Evolutionary conservation across 37 sponge, comb jelly and placozoan species (phyloP), one percentile per base, ranked within the genome.

Genomic region (Hormiphora californensis): DNA sequence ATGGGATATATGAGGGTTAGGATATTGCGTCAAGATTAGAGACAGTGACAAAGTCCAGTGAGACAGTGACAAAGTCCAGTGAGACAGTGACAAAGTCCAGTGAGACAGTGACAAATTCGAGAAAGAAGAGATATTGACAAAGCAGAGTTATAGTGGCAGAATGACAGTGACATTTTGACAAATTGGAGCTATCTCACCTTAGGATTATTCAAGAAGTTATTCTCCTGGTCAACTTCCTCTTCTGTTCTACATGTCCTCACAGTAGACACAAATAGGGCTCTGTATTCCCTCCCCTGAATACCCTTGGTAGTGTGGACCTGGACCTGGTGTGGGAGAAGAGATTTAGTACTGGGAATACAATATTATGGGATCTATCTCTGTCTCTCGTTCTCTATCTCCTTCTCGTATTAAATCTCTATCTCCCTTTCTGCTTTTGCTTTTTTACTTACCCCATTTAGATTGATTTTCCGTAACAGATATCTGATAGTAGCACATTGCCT

Each of bases 281-380:
- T 41, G 78, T 68, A 94, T 62, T 91, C 95, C 54, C 65, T 78
- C 0, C 95, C 95, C 53, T 94, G 95, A 0, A 94, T 91, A 36
- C 89, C 88, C 41, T 90, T 88, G 0, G 91, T 89, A 11, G 86
- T 44, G 28, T 22, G 21, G 0, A 91, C 95, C 11, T 39, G 22
- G 0, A 94, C 93, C 95, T 94, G 40, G 12, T 0, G 57, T 23
- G n/a, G 55, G 21, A 35, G 19, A 25, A 32, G 9, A 38, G 9
- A 49, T 9, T 49, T 49, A 49, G 15, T 15, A 49, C 53, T 49
- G 53, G 53, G 9, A 49, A 9, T 49, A 9, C 12, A 49, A 15
- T 49, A 15, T 49, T 17, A 9, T 9, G 15, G 53, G 53, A 49
- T 17, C 53, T 49, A 49, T 17, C 53, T 17, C 9, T 49, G 15